Evolutionary conservation across 2,113 vertebrate species (phyloP).

Genomic region (Okapia johnstoni): DNA sequence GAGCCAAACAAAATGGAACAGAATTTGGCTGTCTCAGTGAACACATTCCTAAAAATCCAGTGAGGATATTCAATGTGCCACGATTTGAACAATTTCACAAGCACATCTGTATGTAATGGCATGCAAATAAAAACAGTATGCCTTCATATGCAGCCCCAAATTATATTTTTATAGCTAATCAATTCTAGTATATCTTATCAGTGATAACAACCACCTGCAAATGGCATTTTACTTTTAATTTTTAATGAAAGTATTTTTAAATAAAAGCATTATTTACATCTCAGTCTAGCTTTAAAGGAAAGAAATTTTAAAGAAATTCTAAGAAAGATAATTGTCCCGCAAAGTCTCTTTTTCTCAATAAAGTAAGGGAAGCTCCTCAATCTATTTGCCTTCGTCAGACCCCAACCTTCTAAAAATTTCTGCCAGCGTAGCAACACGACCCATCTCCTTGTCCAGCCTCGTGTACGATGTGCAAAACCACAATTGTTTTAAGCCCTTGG

Average conservation of each 20-base stretch:
- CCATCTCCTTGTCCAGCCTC: constrained; percentile 31
- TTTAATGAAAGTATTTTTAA: not conserved
- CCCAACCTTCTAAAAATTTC: constrained; percentile 24
- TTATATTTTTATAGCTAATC: not conserved
- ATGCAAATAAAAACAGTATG: not conserved
- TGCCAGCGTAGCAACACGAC: constrained; percentile 30
- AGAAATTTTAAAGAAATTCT: constrained; percentile 37
- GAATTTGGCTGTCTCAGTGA: constrained; percentile 36
- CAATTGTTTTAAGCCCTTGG: constrained; percentile 76
- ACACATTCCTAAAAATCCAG: constrained; percentile 66
- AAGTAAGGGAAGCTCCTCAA: constrained; percentile 37
- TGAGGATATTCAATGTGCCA: constrained; percentile 30
- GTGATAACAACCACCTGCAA: not conserved
- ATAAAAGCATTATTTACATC: not conserved
- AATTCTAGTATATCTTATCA: not conserved
- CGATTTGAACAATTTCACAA: constrained; percentile 41
- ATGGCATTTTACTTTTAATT: not conserved
- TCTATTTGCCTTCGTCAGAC: constrained; percentile 13
- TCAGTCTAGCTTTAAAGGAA: not conserved
- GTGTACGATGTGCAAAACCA: constrained; percentile 65
- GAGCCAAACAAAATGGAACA: constrained; percentile 54
- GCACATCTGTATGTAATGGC: not conserved
- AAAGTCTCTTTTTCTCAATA: constrained; percentile 48
- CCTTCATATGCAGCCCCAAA: not conserved
- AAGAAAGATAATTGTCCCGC: constrained; percentile 56